Evolutionary conservation across 2,797 vertebrate genomes (phyloP), one percentile per base, ranked within the genome.

Genomic region (Rhinoraja longicauda): DNA sequence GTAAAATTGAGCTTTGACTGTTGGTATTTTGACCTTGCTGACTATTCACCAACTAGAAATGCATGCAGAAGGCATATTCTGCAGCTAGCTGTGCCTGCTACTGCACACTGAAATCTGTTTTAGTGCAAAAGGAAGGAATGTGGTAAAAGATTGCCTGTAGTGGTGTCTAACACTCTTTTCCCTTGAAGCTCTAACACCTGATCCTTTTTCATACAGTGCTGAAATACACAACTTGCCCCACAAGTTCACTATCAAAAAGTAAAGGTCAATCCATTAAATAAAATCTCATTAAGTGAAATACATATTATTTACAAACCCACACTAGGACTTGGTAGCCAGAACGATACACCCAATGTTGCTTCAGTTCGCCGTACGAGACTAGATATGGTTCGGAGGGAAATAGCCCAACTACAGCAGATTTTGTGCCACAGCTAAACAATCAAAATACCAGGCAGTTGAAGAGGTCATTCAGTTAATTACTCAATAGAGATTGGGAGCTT

Each of bases 41-140:
- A 92, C 90, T 75, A 92, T 53, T 92, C 39, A 53, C 26, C 45
- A 75, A 92, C 90, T 29, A 73, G 39, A 91, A 72, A 88, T 7
- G 15, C 64, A 70, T 36, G 64, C n/a, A 67, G n/a, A 90, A 72
- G 70, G 39, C 75, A 39, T 92, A 73, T 92, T 92, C 70, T 72
- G 24, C 32, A 45, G 6, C 26, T 29, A 92, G 72, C 36, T 29
- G 90, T 92, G 90, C 70, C 26, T n/a, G 90, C 45, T 92, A 45
- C 21, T 75, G 90, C 70, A 73, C 24, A 67, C 70, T 91, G 67
- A 91, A 75, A 39, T 73, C 72, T 92, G 94, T 93, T 93, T 94
- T 95, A 96, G 95, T 96, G 96, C 95, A 95, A 95, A 94, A 94
- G 93, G 93, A 94, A 94, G 94, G 94, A 93, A 93, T 94, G 94